These are phyloP conservation scores for Barypeithes pellucidus DNA, from an alignment of 2,888 invertebrate genomes.

Conservation along the genomic window DNA sequence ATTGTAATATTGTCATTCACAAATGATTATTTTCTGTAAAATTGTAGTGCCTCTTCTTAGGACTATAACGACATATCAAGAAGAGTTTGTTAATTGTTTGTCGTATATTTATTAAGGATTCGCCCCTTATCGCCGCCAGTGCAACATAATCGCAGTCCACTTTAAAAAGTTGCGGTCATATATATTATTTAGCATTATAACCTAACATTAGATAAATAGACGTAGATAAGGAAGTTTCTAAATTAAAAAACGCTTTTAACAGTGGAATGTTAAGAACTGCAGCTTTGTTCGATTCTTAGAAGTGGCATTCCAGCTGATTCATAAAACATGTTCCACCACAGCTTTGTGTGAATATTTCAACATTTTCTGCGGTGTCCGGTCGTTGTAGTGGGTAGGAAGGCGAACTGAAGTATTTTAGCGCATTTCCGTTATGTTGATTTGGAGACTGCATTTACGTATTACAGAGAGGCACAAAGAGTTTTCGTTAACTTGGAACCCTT, in stretches of 20 bases:
- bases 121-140: too few relatives aligned
- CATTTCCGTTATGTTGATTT: slow-evolving; percentile 40
- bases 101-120: too few relatives aligned
- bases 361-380: slow-evolving; percentile 41
- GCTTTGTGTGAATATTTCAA: slow-evolving; percentile 45
- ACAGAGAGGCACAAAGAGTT: background rate
- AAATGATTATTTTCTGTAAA: too few relatives aligned
- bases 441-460: slow-evolving; percentile 8
- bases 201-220: slow-evolving; percentile 30
- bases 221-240: slow-evolving; percentile 30
- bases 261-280: slow-evolving; percentile 45
- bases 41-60: too few relatives aligned
- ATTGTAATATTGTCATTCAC: too few relatives aligned
- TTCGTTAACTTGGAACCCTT: too few relatives aligned
- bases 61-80: too few relatives aligned
- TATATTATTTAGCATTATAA: too few relatives aligned
- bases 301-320: slow-evolving; percentile 45
- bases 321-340: slow-evolving; percentile 45
- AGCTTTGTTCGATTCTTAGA: slow-evolving; percentile 44
- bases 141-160: too few relatives aligned
- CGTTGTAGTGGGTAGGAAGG: slow-evolving; percentile 30
- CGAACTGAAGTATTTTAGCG: slow-evolving; percentile 32
- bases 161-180: too few relatives aligned
- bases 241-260: slow-evolving; percentile 44
- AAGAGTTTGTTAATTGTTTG: too few relatives aligned